Percentiles rank a stretch among this genome's conserved stretches.
Evolutionary conservation across 2,888 invertebrate genomes (phyloP).

Genomic region (Gymnoscelis rufifasciata): DNA sequence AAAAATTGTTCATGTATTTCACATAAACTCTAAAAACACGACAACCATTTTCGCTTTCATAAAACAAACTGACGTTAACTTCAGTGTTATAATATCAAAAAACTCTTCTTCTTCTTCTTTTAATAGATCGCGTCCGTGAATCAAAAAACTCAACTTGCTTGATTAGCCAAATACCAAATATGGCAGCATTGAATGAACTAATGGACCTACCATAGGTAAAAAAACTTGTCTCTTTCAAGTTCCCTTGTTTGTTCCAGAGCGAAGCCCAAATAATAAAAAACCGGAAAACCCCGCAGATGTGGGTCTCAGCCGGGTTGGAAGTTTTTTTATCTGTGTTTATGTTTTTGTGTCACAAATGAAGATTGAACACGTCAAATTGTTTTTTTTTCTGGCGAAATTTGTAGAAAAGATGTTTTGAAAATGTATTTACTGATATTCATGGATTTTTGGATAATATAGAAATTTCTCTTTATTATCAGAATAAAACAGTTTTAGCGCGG

Average conservation of each 20-base stretch:
- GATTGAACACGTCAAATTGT: conserved; percentile 77
- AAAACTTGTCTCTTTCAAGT: too few species aligned
- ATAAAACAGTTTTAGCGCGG: conserved; percentile 51
- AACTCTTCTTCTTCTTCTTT: too few species aligned
- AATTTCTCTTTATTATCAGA: conserved; percentile 41
- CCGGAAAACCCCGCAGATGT: too few species aligned
- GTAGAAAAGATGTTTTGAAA: conserved; percentile 72
- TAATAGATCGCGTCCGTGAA: too few species aligned
- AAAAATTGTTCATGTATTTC: conserved; percentile 11
- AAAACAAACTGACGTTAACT: conserved; percentile 3
- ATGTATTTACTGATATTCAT: conserved; percentile 70
- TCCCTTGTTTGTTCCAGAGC: too few species aligned
- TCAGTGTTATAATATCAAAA: too few species aligned
- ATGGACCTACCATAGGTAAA: too few species aligned
- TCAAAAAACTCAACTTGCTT: too few species aligned
- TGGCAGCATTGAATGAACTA: too few species aligned
- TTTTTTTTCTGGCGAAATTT: conserved; percentile 63
- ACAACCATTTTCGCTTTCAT: conserved; percentile 39
- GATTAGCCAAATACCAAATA: too few species aligned
- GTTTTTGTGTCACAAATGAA: conserved; percentile 62
- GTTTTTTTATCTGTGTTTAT: conserved; percentile 15
- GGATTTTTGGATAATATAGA: conserved; percentile 61
- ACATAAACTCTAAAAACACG: conserved; percentile 20
- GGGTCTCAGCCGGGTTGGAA: neutral
- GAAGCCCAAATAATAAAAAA: too few species aligned